phyloP scores from a whole-genome alignment of 2,888 invertebrate genomes.

The Lithophane socia region DNA sequence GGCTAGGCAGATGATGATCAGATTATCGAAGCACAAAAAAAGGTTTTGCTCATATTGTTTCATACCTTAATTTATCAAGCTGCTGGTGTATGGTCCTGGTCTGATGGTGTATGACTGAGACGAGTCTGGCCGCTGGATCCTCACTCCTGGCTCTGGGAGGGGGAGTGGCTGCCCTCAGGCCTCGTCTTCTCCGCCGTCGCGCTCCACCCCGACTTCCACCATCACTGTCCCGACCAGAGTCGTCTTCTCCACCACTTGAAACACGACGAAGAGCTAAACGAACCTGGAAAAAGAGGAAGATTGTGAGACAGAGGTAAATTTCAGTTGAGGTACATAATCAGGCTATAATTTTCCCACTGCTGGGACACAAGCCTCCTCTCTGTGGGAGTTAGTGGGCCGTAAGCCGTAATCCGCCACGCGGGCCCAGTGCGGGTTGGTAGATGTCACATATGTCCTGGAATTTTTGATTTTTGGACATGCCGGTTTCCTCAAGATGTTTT shows the following conservation, averaged over 20 bases:
- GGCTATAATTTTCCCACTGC: not conserved
- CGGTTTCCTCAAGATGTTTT: not conserved
- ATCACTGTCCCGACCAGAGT: conserved; percentile 88
- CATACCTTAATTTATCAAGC: conserved; percentile 86
- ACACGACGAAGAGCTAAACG: conserved; percentile 86
- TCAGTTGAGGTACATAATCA: not conserved
- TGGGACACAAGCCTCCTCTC: not conserved
- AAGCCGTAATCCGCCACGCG: not conserved
- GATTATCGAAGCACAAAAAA: not conserved
- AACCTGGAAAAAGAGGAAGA: conserved; percentile 73
- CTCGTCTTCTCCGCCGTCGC: conserved; percentile 78
- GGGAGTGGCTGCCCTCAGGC: conserved; percentile 79
- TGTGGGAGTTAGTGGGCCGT: not conserved
- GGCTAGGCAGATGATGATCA: too few species aligned
- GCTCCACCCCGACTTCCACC: conserved; percentile 80
- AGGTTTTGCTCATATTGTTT: not conserved
- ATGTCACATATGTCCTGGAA: not conserved
- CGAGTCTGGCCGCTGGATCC: conserved; percentile 85
- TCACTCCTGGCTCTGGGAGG: conserved; percentile 81
- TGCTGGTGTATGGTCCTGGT: conserved; percentile 88
- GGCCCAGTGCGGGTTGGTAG: not conserved
- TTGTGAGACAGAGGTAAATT: not conserved
- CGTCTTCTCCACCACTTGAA: conserved; percentile 88
- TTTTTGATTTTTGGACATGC: not conserved
- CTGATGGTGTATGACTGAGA: conserved; percentile 87